Base-by-base conservation (phyloP, 2,797 vertebrate species). In the Podarcis siculus region DNA sequence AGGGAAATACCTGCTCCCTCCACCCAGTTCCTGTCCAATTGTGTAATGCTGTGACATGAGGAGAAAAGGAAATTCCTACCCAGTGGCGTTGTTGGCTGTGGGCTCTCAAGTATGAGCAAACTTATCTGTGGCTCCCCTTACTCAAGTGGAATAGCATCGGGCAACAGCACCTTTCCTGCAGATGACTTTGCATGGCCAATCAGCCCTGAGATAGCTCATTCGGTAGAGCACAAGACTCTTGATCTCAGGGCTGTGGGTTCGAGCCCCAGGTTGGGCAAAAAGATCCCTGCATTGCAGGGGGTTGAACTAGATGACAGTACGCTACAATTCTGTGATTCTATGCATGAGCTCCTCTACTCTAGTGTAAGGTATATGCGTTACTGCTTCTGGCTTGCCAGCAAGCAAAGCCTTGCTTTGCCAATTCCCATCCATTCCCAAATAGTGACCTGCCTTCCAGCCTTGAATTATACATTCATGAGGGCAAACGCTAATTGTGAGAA, bases 21-120 rank as follows among this genome's bases (percentile, higher is more conserved):
- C 87, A 80, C 87, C 82, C 77, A 85, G 39, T 89, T 89, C 87
- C 87, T 89, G 76, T 66, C 82, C 75, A 42, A 66, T 85, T 79
- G 77, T 85, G 82, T 89, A 69, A 84, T 80, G 76, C 87, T 79
- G 76, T 35, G 37, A 79, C 87, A 79, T 80, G 82, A 79, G 30
- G 8, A 73, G 67, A 61, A 79, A 89, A 77, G 87, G 82, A 89
- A 85, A 88, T 79, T 84, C 75, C 55, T 9, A 78, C 82, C 64
- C 27, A 89, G 55, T 58, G 66, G 45, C 10, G 1, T 32, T 78
- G 1, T 32, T 78, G 35, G 19, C 76, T 72, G 8, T 23, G 30
- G 10, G 58, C 42, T 49, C 81, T 83, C 15, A 10, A 78, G 39
- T 88, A 55, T 35, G 69, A 30, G 77, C 35, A 32, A 88, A 83